Conservation (phyloP, 1,140 invertebrate species). For the Andrena cerasifolii region DNA sequence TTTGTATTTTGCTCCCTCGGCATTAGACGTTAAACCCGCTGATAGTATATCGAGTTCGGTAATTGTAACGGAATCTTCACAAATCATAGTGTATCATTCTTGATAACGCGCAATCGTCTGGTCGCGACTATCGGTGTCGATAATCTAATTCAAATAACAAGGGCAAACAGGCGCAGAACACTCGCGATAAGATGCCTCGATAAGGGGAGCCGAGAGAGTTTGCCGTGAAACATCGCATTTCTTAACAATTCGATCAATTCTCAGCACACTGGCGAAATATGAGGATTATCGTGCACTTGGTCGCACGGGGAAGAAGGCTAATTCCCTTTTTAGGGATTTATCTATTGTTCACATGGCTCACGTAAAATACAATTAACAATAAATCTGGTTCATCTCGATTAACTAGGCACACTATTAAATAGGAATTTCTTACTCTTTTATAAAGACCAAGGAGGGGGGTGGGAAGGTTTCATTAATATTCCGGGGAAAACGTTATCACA, state of each 20-base stretch:
- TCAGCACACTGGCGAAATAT: neutral
- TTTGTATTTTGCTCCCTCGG: neutral
- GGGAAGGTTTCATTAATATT: no score
- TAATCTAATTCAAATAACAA: neutral
- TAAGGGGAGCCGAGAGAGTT: neutral
- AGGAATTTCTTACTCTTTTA: no score
- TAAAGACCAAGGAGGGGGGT: no score
- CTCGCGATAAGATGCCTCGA: conserved; percentile 8
- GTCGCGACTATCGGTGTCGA: neutral
- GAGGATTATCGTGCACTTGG: neutral
- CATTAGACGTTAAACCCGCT: neutral
- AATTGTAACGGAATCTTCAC: neutral
- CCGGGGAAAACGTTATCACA: no score
- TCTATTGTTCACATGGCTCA: neutral
- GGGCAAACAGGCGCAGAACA: neutral
- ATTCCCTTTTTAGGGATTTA: neutral
- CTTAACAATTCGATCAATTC: neutral
- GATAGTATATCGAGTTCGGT: neutral
- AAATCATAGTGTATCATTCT: neutral
- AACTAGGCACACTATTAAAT: no score
- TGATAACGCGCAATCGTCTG: neutral
- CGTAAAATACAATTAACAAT: no score
- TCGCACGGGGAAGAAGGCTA: neutral
- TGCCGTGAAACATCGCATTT: no score
- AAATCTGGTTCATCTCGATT: no score